Conservation (phyloP, 2,113 vertebrate genomes). For the Eptesicus fuscus region DNA sequence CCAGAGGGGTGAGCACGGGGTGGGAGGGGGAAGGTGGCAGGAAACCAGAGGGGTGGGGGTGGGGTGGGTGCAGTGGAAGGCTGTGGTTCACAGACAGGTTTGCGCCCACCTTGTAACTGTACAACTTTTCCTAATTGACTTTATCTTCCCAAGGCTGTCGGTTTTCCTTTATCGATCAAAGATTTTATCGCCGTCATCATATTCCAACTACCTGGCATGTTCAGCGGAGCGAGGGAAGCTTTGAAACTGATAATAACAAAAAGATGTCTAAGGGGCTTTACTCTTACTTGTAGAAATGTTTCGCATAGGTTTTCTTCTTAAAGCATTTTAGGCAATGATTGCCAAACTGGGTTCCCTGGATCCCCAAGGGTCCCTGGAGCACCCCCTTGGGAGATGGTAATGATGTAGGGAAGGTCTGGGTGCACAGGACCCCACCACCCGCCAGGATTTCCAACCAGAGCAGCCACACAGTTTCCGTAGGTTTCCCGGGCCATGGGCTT, state of each 20-base stretch:
- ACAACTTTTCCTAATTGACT: not conserved
- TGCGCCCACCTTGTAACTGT: not conserved
- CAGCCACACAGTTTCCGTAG: fast-evolving
- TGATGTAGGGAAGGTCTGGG: too few species aligned
- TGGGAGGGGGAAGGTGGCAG: too few species aligned
- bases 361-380: not conserved
- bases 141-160: not conserved
- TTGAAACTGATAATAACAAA: not conserved
- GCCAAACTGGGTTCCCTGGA: not conserved
- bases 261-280: not conserved
- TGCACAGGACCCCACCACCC: not conserved
- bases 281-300: not conserved
- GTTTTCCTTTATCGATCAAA: not conserved
- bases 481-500: fast-evolving
- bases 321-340: not conserved
- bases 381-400: not conserved
- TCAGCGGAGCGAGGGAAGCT: not conserved
- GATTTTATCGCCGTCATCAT: not conserved
- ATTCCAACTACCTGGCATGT: not conserved
- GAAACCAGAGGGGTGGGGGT: not conserved
- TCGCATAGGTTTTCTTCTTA: not conserved
- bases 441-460: not conserved
- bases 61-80: not conserved
- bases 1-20: too few species aligned
- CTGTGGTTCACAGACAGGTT: not conserved